These are phyloP conservation scores for Australoheros scitulus DNA, from an alignment of 2,113 vertebrate genomes.

Conservation along the genomic window DNA sequence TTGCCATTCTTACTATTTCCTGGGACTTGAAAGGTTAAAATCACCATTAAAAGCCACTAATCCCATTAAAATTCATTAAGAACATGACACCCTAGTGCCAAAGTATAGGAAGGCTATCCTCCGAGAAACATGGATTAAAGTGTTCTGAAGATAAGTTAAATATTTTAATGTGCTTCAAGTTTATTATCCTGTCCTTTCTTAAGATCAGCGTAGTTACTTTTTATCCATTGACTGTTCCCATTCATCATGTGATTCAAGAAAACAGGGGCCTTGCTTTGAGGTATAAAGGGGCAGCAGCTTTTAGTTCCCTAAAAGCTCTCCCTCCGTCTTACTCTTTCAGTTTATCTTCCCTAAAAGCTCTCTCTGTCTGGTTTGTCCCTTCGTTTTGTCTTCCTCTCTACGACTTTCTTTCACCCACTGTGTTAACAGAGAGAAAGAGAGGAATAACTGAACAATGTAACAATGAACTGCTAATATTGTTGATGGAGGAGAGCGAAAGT, in stretches of 20 bases:
- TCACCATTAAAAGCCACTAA: slow-evolving; percentile 41
- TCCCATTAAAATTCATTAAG: slow-evolving; percentile 62
- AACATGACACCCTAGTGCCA: slow-evolving; percentile 21
- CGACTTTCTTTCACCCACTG: slow-evolving; percentile 36
- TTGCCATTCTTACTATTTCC: slow-evolving; percentile 24
- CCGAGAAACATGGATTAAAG: slow-evolving; percentile 48
- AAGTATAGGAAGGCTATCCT: slow-evolving; percentile 30
- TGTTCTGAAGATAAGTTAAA: slow-evolving; percentile 46
- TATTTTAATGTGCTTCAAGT: slow-evolving; percentile 58
- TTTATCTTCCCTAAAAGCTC: slow-evolving; percentile 55
- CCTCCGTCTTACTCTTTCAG: not conserved
- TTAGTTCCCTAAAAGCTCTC: slow-evolving; percentile 60
- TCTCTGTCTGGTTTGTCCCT: slow-evolving; percentile 1
- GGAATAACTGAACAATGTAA: slow-evolving; percentile 39
- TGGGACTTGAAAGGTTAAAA: slow-evolving; percentile 20
- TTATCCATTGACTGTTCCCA: slow-evolving; percentile 40
- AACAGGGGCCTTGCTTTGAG: slow-evolving; percentile 46
- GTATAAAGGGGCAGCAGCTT: slow-evolving; percentile 52
- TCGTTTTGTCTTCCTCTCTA: not conserved
- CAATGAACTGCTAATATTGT: slow-evolving; percentile 52
- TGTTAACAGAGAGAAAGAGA: slow-evolving; percentile 21
- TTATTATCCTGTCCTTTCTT: slow-evolving; percentile 43
- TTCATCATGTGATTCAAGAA: slow-evolving; percentile 51
- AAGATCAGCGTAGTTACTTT: slow-evolving; percentile 47
- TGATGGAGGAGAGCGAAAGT: slow-evolving; percentile 51